Evolutionary conservation across 2,797 vertebrate genomes (phyloP).

Genomic region (Rhabdomys pumilio): DNA sequence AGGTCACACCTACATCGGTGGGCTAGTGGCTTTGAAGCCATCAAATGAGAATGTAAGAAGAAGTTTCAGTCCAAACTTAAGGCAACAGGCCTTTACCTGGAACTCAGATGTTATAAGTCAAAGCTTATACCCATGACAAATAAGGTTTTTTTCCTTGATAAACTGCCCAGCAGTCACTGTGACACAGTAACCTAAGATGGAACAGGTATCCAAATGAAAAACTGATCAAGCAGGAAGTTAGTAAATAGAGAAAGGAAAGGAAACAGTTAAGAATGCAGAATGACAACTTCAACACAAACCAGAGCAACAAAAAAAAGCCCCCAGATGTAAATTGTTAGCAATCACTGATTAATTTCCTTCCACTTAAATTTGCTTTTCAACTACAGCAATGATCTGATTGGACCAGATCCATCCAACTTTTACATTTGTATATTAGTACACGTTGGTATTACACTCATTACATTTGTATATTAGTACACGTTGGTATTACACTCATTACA

Average conservation of each 20-base stretch:
- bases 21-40: not conserved
- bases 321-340: not conserved
- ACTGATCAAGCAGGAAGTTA: not conserved
- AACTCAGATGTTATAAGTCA: not conserved
- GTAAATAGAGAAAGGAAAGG: not conserved
- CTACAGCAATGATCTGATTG: not conserved
- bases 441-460: too few species aligned
- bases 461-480: too few species aligned
- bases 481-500: too few species aligned
- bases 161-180: not conserved
- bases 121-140: not conserved
- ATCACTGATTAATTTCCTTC: not conserved
- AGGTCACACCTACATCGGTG: not conserved
- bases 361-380: constrained; percentile 7
- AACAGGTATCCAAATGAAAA: not conserved
- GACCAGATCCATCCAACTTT: constrained; percentile 45
- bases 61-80: not conserved
- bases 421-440: not conserved
- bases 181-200: not conserved
- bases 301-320: not conserved
- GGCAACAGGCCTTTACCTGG: not conserved
- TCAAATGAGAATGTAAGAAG: not conserved
- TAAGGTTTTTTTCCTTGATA: not conserved
- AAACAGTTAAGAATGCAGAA: constrained; percentile 21
- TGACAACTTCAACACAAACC: not conserved